Conservation (phyloP, 2,797 vertebrate genomes). For the Antrozous pallidus region DNA sequence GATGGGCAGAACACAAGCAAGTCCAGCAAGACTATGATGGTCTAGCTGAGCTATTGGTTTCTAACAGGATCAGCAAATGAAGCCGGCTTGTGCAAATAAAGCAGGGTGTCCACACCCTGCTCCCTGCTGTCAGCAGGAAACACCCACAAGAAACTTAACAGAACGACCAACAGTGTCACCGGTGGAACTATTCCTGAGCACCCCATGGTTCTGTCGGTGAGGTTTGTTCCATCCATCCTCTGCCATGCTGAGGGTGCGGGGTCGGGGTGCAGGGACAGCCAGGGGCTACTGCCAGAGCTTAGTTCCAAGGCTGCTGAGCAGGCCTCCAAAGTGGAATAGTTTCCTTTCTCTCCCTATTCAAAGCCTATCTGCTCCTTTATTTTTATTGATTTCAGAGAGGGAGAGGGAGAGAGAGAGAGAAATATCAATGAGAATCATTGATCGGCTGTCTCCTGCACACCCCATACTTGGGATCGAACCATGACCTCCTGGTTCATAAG, state of each 20-base stretch:
- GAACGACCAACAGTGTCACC: neutral
- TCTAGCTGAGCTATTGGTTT: neutral
- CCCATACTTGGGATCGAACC: too few species aligned
- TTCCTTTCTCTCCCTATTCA: neutral
- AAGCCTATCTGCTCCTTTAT: neutral
- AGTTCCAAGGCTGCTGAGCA: neutral
- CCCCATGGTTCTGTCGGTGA: neutral
- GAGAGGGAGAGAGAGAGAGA: neutral
- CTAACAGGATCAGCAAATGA: too few species aligned
- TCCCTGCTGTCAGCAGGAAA: neutral
- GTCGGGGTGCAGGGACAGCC: too few species aligned
- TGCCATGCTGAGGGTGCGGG: neutral
- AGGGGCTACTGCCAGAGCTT: neutral
- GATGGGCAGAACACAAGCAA: neutral
- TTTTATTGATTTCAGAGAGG: neutral
- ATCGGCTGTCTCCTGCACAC: too few species aligned
- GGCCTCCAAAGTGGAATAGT: accelerated
- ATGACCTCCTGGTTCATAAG: too few species aligned
- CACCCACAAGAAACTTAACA: neutral
- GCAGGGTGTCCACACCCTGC: neutral
- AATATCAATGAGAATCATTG: neutral
- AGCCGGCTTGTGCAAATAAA: too few species aligned
- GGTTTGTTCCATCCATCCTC: neutral
- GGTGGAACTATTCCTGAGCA: neutral
- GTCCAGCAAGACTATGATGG: neutral